A percentile compares a stretch with the other conserved stretches of the same genome.
These are phyloP conservation scores for Blera fallax DNA, from an alignment of 2,888 invertebrate genomes.

Conservation along the genomic window DNA sequence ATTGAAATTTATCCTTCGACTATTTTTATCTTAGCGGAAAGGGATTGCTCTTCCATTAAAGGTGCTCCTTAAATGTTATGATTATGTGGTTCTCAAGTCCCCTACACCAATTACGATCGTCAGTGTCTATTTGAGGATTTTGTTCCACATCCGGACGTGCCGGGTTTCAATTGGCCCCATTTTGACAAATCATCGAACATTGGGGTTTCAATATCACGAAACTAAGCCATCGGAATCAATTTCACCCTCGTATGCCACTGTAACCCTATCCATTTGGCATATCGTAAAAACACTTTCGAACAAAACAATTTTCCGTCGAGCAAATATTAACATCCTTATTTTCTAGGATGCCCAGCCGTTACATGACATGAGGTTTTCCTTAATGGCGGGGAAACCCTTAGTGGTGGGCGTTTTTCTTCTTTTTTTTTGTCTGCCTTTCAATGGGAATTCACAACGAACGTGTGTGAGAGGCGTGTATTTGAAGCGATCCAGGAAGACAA, in stretches of 20 bases:
- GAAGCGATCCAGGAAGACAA: neutral
- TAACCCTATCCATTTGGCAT: constrained; percentile 20
- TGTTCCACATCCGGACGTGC: neutral
- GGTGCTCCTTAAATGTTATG: neutral
- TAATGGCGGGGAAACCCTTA: neutral
- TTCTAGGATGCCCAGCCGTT: neutral
- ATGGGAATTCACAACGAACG: neutral
- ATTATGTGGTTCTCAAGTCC: neutral
- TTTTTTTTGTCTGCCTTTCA: neutral
- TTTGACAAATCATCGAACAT: constrained; percentile 4
- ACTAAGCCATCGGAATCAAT: constrained; percentile 26
- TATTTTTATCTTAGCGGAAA: neutral
- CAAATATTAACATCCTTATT: constrained; percentile 31
- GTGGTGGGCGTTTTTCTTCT: neutral
- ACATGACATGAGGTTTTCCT: neutral
- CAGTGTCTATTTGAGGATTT: neutral
- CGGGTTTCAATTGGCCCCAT: neutral
- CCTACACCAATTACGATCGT: neutral
- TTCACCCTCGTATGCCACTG: neutral
- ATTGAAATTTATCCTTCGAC: neutral
- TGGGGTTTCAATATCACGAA: neutral
- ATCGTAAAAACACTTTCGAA: constrained; percentile 35
- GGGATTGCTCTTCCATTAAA: neutral
- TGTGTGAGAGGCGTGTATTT: neutral
- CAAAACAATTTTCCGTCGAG: constrained; percentile 15